Conservation (phyloP, 2,888 invertebrate species). For the Lasioglossum lativentre region DNA sequence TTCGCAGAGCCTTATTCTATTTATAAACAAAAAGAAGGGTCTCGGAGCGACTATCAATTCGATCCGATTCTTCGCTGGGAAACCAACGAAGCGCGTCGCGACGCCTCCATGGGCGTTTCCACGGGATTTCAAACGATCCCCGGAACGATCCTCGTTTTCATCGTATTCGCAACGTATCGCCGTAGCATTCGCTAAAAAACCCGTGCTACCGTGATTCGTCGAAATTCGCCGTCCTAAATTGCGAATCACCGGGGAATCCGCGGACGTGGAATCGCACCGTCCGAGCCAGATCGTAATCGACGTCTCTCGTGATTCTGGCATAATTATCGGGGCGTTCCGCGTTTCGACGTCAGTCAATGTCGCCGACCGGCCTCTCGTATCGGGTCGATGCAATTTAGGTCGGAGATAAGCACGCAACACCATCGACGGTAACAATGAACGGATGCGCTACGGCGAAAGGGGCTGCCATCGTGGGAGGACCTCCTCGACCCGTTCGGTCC, state of each 20-base stretch:
- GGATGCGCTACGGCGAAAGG: constrained; percentile 37
- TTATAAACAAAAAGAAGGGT: too few relatives aligned
- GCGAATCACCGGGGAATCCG: not conserved
- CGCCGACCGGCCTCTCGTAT: constrained; percentile 42
- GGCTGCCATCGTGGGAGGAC: constrained; percentile 23
- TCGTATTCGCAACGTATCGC: not conserved
- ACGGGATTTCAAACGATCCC: not conserved
- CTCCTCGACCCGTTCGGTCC: constrained; percentile 22
- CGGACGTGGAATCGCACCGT: not conserved
- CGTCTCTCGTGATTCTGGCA: constrained; percentile 19
- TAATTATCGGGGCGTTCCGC: constrained; percentile 61
- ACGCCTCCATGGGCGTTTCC: not conserved
- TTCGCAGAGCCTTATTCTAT: too few relatives aligned
- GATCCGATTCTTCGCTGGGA: not conserved
- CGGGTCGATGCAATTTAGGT: constrained; percentile 61
- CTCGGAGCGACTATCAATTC: too few relatives aligned
- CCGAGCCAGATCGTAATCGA: constrained; percentile 36
- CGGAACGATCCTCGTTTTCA: not conserved
- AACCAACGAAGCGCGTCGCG: not conserved
- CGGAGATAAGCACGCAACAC: constrained; percentile 58
- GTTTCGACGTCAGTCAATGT: constrained; percentile 66
- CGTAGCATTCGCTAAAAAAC: not conserved
- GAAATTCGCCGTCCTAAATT: not conserved
- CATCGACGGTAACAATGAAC: constrained; percentile 53
- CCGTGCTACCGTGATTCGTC: not conserved